Conservation (phyloP, 2,113 vertebrate species). For the Eolophus roseicapilla region DNA sequence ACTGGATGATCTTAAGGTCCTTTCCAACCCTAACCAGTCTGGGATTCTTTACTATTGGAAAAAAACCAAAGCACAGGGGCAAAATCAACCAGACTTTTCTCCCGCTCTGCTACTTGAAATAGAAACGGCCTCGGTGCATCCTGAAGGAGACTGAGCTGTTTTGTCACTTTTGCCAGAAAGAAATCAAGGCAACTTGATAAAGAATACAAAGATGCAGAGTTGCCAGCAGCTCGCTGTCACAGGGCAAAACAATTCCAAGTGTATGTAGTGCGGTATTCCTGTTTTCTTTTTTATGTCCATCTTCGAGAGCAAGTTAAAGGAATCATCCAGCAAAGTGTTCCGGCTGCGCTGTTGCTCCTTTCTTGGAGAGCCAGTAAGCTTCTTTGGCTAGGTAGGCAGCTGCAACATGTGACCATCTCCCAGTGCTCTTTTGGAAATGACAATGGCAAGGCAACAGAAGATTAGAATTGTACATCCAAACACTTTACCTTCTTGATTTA, state of each 20-base stretch:
- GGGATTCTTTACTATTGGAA: not conserved
- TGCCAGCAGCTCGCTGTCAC: not conserved
- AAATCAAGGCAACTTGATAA: not conserved
- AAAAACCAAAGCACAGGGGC: not conserved
- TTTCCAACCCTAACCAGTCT: not conserved
- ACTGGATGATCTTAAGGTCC: not conserved
- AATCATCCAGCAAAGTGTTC: not conserved
- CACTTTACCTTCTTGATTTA: not conserved
- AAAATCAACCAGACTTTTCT: not conserved
- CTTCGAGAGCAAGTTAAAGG: not conserved
- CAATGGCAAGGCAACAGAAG: not conserved
- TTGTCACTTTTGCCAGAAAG: not conserved
- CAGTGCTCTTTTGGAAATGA: not conserved
- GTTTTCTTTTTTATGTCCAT: not conserved
- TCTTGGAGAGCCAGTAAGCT: not conserved
- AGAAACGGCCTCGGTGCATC: not conserved
- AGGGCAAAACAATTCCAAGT: not conserved
- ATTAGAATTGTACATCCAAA: not conserved
- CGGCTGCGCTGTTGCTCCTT: not conserved
- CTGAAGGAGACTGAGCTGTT: not conserved
- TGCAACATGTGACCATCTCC: not conserved
- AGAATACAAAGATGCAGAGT: not conserved
- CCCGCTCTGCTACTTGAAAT: accelerated
- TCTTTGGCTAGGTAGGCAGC: not conserved
- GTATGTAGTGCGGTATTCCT: not conserved